These are phyloP conservation scores for Eretmochelys imbricata DNA, from an alignment of 2,113 vertebrate genomes.

Conservation along the genomic window DNA sequence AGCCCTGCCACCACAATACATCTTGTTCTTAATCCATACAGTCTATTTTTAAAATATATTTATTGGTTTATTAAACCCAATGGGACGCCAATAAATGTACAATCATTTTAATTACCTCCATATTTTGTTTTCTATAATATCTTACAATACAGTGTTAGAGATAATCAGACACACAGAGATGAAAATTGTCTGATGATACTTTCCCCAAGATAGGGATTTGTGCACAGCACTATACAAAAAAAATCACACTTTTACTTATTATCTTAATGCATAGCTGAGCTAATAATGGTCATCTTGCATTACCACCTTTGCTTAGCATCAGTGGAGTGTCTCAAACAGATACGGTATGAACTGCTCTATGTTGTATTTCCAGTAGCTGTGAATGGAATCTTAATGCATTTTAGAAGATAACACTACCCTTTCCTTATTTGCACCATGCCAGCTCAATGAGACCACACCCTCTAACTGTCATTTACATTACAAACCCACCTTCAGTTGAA, in stretches of 20 bases:
- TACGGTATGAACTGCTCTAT: background rate
- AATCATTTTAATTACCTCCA: background rate
- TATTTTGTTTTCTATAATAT: background rate
- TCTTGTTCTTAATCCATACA: background rate
- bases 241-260: background rate
- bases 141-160: background rate
- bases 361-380: too few species aligned
- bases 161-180: background rate
- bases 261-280: background rate
- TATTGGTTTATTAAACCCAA: background rate
- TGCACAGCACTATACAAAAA: background rate
- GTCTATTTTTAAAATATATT: background rate
- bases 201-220: background rate
- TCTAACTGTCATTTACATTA: background rate
- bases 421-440: too few species aligned
- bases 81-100: background rate
- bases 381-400: too few species aligned
- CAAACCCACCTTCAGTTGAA: too few species aligned
- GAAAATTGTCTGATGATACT: background rate
- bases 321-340: background rate
- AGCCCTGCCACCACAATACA: background rate
- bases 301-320: background rate
- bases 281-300: background rate
- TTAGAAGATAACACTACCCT: too few species aligned
- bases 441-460: background rate